Conservation (phyloP, 2,888 invertebrate genomes). For the Odontomyia ornata region DNA sequence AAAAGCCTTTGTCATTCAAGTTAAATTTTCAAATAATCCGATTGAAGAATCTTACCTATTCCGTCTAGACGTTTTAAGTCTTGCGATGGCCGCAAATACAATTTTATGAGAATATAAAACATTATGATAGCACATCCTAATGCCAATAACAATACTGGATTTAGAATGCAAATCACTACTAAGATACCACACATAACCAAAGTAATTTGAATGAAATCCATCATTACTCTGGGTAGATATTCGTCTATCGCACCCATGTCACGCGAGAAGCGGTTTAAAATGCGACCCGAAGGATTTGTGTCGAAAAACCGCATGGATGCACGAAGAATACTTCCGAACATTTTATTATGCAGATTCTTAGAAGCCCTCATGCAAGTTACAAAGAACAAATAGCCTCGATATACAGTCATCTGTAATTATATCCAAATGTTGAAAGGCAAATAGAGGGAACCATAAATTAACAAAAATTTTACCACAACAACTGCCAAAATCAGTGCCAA, state of each 20-base stretch:
- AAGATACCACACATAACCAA: constrained; percentile 77
- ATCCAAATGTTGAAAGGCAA: background rate
- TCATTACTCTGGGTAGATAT: constrained; percentile 66
- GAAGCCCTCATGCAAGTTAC: constrained; percentile 80
- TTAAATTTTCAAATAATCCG: no score
- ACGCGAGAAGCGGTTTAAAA: constrained; percentile 80
- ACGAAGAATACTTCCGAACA: constrained; percentile 81
- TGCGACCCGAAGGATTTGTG: constrained; percentile 79
- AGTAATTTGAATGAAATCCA: constrained; percentile 67
- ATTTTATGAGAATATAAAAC: constrained; percentile 71
- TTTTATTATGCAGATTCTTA: constrained; percentile 79
- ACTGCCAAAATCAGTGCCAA: constrained; percentile 61
- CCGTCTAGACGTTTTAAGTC: constrained; percentile 79
- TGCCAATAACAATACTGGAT: constrained; percentile 74
- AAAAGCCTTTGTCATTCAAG: no score
- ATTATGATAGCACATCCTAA: constrained; percentile 71
- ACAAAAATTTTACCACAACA: constrained; percentile 58
- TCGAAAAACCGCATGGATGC: constrained; percentile 88
- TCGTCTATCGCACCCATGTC: constrained; percentile 75
- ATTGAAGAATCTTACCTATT: constrained; percentile 67
- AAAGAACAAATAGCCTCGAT: constrained; percentile 76
- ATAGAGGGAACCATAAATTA: background rate
- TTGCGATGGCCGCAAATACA: constrained; percentile 78
- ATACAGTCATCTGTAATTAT: constrained; percentile 64
- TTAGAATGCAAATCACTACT: constrained; percentile 75